These are phyloP conservation scores for Drosophila carrolli DNA, from an alignment of 1,140 invertebrate genomes.

Conservation along the genomic window DNA sequence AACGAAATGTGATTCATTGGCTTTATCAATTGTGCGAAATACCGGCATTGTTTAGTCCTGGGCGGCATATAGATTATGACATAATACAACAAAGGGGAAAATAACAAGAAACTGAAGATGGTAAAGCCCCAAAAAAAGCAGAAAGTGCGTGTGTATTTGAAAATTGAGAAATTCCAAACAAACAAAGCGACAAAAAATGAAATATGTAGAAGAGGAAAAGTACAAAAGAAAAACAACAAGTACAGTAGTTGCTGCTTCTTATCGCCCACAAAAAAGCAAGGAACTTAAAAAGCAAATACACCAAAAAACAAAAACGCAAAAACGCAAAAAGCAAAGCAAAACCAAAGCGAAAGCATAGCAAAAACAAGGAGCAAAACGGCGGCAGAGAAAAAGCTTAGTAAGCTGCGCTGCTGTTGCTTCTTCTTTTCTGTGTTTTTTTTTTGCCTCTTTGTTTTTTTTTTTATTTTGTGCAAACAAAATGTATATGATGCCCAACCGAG, in stretches of 20 bases:
- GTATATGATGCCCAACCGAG: slow-evolving; percentile 40
- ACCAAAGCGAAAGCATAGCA: slow-evolving; percentile 71
- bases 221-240: slow-evolving; percentile 53
- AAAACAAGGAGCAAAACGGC: slow-evolving; percentile 77
- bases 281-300: slow-evolving; percentile 34
- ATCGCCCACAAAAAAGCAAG: slow-evolving; percentile 40
- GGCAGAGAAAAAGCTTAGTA: slow-evolving; percentile 71
- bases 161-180: slow-evolving; percentile 67
- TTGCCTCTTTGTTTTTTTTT: slow-evolving; percentile 4
- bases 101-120: slow-evolving; percentile 17
- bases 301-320: slow-evolving; percentile 51
- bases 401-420: slow-evolving; percentile 69
- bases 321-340: slow-evolving; percentile 53
- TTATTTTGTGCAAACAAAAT: slow-evolving; percentile 68
- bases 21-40: slow-evolving; percentile 59
- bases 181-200: slow-evolving; percentile 67
- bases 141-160: slow-evolving; percentile 61
- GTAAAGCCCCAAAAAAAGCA: slow-evolving; percentile 49
- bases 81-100: slow-evolving; percentile 57
- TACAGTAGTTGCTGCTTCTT: slow-evolving; percentile 66
- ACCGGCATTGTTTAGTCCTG: slow-evolving; percentile 73
- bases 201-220: slow-evolving; percentile 27
- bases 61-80: slow-evolving; percentile 72
- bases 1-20: slow-evolving; percentile 74
- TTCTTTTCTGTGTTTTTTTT: slow-evolving; percentile 40